Conservation (phyloP, 2,113 vertebrate genomes). For the Leucopternis melanops region DNA sequence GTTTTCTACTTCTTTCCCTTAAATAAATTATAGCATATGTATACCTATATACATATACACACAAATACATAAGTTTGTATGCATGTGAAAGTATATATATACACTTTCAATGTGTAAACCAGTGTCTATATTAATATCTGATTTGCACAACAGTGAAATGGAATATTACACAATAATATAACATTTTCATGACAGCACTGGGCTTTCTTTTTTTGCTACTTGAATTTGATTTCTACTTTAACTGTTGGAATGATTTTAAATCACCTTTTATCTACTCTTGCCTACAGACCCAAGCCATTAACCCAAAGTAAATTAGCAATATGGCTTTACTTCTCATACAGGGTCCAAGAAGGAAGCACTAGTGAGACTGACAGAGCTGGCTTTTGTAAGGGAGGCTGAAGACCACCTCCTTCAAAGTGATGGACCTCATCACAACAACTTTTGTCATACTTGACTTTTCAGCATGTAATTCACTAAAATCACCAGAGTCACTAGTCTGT, state of each 20-base stretch:
- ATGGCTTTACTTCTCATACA: background rate
- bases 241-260: slow-evolving; percentile 6
- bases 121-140: background rate
- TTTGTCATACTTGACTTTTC: background rate
- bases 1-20: slow-evolving; percentile 16
- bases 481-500: background rate
- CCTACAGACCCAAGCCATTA: slow-evolving; percentile 9
- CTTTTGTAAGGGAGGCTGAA: background rate
- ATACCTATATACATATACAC: background rate
- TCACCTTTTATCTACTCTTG: background rate
- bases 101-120: background rate
- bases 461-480: background rate
- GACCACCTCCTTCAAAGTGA: background rate
- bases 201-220: background rate
- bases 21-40: background rate
- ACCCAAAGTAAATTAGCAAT: slow-evolving; percentile 4
- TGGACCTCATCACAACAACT: background rate
- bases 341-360: background rate
- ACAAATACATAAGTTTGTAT: rapidly evolving
- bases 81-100: background rate
- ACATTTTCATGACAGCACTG: background rate
- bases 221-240: slow-evolving; percentile 25
- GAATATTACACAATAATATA: background rate
- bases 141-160: background rate
- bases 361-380: background rate